phyloP scores from a whole-genome alignment of 2,113 vertebrate species.

The Mormyrus iriodes region DNA sequence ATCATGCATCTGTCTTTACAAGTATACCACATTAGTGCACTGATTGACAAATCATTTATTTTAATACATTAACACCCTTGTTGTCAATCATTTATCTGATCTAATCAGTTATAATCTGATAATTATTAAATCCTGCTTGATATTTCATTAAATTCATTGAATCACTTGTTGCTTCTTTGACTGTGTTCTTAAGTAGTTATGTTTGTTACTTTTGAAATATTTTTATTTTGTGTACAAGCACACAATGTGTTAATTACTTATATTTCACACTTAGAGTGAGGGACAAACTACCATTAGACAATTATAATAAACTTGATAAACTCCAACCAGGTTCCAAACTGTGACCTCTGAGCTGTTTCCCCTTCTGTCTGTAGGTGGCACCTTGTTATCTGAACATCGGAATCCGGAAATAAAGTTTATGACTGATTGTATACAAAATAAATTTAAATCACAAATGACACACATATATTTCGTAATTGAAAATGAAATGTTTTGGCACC shows the following conservation, averaged over 20 bases:
- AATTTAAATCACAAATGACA: background rate
- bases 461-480: background rate
- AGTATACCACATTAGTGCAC: background rate
- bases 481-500: background rate
- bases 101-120: background rate
- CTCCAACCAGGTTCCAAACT: background rate
- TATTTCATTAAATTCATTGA: background rate
- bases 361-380: constrained; percentile 13
- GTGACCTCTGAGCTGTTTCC: background rate
- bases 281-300: background rate
- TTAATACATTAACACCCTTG: background rate
- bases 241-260: background rate
- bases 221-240: background rate
- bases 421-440: background rate
- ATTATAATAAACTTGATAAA: background rate
- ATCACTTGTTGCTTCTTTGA: background rate
- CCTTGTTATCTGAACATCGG: background rate
- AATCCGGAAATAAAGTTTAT: background rate
- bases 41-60: background rate
- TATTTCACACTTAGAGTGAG: background rate
- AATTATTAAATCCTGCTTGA: background rate
- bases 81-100: background rate
- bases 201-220: background rate
- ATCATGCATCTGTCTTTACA: background rate
- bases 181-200: background rate